Evolutionary conservation across 2,113 vertebrate species (phyloP), one percentile per base, ranked within the genome.

Genomic region (Alosa alosa): DNA sequence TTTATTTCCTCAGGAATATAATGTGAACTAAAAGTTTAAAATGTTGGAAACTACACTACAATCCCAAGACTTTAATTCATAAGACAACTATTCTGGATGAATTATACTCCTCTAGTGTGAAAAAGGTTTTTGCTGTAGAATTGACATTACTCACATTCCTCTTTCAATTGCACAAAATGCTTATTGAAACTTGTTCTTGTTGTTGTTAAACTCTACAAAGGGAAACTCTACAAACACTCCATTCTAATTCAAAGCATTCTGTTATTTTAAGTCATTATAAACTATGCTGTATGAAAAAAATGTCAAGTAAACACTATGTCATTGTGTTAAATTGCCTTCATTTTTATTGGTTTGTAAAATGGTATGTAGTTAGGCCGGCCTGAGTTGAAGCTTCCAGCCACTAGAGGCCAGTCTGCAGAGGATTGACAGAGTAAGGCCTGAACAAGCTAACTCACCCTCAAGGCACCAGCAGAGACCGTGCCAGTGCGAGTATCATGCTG

Each of bases 231-330:
- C 50, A 52, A 9, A 72, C 64, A 25, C 64, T 72, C 64, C 64
- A 36, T 72, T 31, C 17, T 60, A 20, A 36, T 72, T 10, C 13
- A 72, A 72, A 36, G 64, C 31, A 72, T 2, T 31, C 25, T 36
- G 64, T 22, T 31, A 68, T 72, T 36, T 72, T 36, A 72, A 36
- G 25, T 72, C n/a, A 72, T 60, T 20, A 18, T 72, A 15, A 72
- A 72, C 64, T 72, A 36, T 72, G 15, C 64, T 72, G 25, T 72
- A 72, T 72, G 64, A 25, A 72, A 25, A 72, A 72, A 72, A 36
- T 25, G 60, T 72, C 31, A 36, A 72, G 64, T 72, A 72, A 72
- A 72, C 64, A 72, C 64, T 36, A 72, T 72, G 64, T 31, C 64
- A 6, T 60, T 60, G 55, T 60, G 15, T 31, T 72, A 25, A 72